phyloP scores from a whole-genome alignment of 2,113 vertebrate genomes.

The Peromyscus californicus region DNA sequence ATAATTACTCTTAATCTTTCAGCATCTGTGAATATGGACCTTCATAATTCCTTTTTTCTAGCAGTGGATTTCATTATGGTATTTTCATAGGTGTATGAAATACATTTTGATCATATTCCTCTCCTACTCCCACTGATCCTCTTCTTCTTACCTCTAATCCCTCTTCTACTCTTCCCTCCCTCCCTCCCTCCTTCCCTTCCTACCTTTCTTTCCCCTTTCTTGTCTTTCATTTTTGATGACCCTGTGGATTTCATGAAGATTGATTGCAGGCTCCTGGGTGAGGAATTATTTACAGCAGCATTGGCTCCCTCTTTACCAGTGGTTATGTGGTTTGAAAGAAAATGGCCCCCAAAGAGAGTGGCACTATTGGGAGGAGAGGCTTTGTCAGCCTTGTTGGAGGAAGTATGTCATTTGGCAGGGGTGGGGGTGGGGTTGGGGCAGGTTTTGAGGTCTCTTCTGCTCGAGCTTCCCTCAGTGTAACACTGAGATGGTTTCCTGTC shows the following conservation, averaged over 20 bases:
- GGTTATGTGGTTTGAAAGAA: background rate
- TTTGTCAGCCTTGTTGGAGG: background rate
- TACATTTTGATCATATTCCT: background rate
- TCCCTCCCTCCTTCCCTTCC: background rate
- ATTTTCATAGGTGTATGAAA: background rate
- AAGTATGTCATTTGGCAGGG: background rate
- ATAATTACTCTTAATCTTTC: background rate
- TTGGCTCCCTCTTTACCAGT: background rate
- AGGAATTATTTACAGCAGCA: background rate
- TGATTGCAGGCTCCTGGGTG: background rate
- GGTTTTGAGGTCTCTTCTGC: background rate
- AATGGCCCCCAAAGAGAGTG: background rate
- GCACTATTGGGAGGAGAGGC: background rate
- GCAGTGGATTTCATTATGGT: background rate
- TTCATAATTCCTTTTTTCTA: background rate
- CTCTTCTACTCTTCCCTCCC: background rate
- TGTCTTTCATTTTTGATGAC: background rate
- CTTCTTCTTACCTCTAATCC: background rate
- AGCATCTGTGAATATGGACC: background rate
- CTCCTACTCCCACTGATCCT: rapidly evolving
- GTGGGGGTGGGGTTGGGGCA: background rate
- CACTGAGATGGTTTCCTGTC: background rate
- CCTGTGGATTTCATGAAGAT: background rate
- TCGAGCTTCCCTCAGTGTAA: background rate
- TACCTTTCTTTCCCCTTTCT: background rate